Evolutionary conservation across 2,797 vertebrate species (phyloP).

Genomic region (Brotogeris chrysoptera): DNA sequence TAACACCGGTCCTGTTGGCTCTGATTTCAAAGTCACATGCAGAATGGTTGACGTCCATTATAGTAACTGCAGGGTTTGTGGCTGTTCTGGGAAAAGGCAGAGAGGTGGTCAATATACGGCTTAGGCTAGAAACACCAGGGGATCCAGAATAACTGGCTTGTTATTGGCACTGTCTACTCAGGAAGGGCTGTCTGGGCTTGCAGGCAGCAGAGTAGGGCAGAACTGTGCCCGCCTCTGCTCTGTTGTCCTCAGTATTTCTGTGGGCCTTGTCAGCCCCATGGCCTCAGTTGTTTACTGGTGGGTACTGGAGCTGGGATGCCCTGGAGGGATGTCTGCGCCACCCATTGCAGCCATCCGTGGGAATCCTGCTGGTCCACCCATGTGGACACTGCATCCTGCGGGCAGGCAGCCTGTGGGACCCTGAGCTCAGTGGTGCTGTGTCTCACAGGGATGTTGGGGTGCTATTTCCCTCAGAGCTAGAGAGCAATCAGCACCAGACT

Average conservation of each 20-base stretch:
- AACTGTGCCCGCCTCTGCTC: not conserved
- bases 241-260: not conserved
- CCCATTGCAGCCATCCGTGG: fast-evolving
- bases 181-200: not conserved
- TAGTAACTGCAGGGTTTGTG: not conserved
- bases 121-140: not conserved
- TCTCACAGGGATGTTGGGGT: not conserved
- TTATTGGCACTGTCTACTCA: not conserved
- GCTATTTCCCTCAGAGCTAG: not conserved
- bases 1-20: not conserved
- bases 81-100: not conserved
- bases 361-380: not conserved
- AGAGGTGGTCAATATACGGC: not conserved
- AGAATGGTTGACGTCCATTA: not conserved
- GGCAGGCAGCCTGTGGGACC: not conserved
- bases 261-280: not conserved
- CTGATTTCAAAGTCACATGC: not conserved
- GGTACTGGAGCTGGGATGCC: not conserved
- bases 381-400: fast-evolving
- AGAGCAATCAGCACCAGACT: not conserved
- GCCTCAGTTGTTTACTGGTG: not conserved
- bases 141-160: fast-evolving
- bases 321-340: not conserved
- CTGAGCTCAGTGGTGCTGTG: fast-evolving
- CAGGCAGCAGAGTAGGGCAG: not conserved